A percentile compares a stretch with the other conserved stretches of the same genome.
Conservation (phyloP, 2,113 vertebrate species). For the Triplophysa rosa region DNA sequence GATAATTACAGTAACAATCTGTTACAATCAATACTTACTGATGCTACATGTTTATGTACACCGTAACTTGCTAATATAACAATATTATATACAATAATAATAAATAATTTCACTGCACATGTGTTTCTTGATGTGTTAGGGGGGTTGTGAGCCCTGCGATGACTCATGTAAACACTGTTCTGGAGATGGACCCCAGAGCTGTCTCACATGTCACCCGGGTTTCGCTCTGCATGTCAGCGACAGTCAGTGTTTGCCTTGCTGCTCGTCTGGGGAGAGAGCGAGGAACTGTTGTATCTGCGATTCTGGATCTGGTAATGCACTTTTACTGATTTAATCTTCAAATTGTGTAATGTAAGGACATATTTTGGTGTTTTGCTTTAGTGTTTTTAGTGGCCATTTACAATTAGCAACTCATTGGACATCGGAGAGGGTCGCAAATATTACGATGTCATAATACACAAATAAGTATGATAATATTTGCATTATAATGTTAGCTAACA, state of each 20-base stretch:
- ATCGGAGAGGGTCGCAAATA: too few relatives aligned
- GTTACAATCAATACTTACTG: too few relatives aligned
- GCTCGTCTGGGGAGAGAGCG: conserved; percentile 58
- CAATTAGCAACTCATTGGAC: too few relatives aligned
- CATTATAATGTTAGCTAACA: too few relatives aligned
- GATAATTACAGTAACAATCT: too few relatives aligned
- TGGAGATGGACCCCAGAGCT: conserved; percentile 69
- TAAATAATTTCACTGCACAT: neutral
- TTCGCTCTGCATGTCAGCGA: conserved; percentile 70
- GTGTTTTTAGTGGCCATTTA: too few relatives aligned
- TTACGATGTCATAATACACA: too few relatives aligned
- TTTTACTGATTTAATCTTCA: neutral
- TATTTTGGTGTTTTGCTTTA: neutral
- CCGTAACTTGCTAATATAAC: too few relatives aligned
- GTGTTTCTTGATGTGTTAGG: conserved; percentile 55
- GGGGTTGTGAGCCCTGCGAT: conserved; percentile 72
- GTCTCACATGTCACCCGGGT: conserved; percentile 69
- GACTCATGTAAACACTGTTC: conserved; percentile 72
- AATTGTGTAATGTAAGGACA: neutral
- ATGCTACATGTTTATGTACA: too few relatives aligned
- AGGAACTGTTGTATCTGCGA: conserved; percentile 76
- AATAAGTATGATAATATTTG: too few relatives aligned
- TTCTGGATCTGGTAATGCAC: conserved; percentile 65
- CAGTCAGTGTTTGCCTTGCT: conserved; percentile 72
- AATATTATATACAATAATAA: too few relatives aligned